Evolutionary conservation across 1,140 invertebrate genomes (phyloP), one percentile per base, ranked within the genome.

Genomic region (Delia radicum): DNA sequence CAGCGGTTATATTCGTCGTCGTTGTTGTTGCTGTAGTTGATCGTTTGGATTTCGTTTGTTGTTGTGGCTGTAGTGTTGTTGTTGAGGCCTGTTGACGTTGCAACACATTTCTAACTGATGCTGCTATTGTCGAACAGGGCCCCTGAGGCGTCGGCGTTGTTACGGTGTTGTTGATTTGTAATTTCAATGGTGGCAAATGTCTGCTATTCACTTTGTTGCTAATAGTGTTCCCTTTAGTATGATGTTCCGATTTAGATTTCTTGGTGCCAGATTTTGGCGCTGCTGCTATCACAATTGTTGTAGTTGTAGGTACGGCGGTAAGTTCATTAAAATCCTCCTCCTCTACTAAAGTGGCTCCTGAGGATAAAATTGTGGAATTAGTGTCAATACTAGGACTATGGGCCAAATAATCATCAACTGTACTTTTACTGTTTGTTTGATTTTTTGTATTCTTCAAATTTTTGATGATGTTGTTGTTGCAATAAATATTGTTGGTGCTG

Each of bases 341-440:
- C 71, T 85, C 83, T 76, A 85, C 83, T 78, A 85, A 79, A 78
- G 83, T 85, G 74, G 80, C 83, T 79, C 83, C 83, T 83, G 83
- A 79, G 78, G 83, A 85, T 80, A 81, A 85, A 85, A 85, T 84
- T 81, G 80, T 82, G 79, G 29, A 18, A 81, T 85, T 85, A 85
- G 81, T 82, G 77, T 80, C 82, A 71, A 81, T 83, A 75, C 80
- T 83, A 78, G 80, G 80, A 8, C 27, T 63, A 26, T 18, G 15
- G 29, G 65, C 2, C 76, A 82, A 78, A 77, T 81, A 80, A 77
- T 80, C 79, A 76, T 79, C 80, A 83, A 62, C 42, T 31, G 42
- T 76, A 73, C 55, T 78, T 61, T 78, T 78, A 74, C 63, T 76
- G 67, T 31, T 78, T 61, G 33, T 75, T 27, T 74, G 65, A 62